phyloP scores from a whole-genome alignment of 2,113 vertebrate species.

The Motacilla alba region DNA sequence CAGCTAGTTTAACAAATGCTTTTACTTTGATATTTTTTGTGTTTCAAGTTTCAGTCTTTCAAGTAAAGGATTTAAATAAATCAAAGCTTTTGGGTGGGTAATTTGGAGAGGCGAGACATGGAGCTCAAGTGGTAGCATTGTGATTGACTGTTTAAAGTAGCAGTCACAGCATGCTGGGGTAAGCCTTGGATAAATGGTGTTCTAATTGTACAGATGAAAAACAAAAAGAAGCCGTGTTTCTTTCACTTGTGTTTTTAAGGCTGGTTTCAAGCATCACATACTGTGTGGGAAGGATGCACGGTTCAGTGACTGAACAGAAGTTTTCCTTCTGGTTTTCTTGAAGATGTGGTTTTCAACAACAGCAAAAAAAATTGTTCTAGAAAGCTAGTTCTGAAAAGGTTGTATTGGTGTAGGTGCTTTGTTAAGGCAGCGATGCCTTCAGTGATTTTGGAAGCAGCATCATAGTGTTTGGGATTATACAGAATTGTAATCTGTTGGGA shows the following conservation, averaged over 20 bases:
- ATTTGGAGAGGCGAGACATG: not conserved
- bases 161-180: not conserved
- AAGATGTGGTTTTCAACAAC: not conserved
- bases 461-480: not conserved
- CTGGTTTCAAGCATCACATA: not conserved
- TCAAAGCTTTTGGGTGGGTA: not conserved
- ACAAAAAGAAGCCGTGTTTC: not conserved
- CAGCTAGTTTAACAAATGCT: not conserved
- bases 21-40: not conserved
- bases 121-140: not conserved
- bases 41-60: not conserved
- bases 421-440: not conserved
- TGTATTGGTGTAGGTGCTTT: not conserved
- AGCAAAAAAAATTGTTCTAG: not conserved
- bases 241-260: not conserved
- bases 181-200: not conserved
- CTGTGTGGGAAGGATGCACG: not conserved
- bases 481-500: not conserved
- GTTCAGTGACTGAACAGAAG: not conserved
- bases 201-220: not conserved
- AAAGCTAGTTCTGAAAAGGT: not conserved
- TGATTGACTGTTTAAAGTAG: not conserved
- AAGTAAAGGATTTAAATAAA: slow-evolving; percentile 15
- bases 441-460: not conserved
- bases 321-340: not conserved